Percentiles rank a stretch among this genome's conserved stretches.
phyloP scores from a whole-genome alignment of 30 jellyfish, hydroid and myxozoan species.

The Sanderia malayensis region DNA sequence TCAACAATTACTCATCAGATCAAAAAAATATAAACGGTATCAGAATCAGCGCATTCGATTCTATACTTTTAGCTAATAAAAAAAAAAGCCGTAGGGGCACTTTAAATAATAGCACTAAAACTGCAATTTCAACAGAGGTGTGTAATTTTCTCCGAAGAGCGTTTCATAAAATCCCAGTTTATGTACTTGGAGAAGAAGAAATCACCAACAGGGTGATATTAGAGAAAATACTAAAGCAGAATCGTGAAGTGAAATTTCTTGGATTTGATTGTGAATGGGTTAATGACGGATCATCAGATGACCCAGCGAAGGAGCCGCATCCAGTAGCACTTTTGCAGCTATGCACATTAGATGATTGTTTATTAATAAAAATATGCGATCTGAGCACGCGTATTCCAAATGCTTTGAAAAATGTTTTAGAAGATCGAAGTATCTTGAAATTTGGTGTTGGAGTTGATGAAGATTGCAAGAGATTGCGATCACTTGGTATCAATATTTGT shows the following conservation, averaged over 20 bases:
- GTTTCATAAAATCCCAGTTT: conserved; percentile 44
- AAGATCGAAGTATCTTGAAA: conserved; percentile 66
- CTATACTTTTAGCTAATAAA: too few relatives aligned
- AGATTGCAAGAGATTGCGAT: conserved; percentile 72
- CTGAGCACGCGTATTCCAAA: conserved; percentile 24
- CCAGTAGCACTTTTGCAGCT: conserved; percentile 75
- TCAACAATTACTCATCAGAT: neutral
- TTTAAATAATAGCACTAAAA: conserved; percentile 10
- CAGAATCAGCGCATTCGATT: too few relatives aligned
- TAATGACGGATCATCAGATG: neutral
- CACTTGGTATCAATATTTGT: conserved; percentile 58
- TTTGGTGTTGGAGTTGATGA: conserved; percentile 93
- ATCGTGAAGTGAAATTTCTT: conserved; percentile 33
- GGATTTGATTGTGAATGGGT: conserved; percentile 98
- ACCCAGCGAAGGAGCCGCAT: neutral
- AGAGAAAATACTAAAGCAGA: conserved; percentile 15
- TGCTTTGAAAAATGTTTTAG: conserved; percentile 45
- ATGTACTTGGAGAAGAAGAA: conserved; percentile 51
- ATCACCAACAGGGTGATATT: conserved; percentile 32
- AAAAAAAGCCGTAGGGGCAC: neutral
- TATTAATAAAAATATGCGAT: conserved; percentile 32
- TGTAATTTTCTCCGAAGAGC: conserved; percentile 8
- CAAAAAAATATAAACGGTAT: neutral
- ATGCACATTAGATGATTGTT: conserved; percentile 65
- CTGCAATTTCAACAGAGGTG: conserved; percentile 25